Evolutionary conservation across 2,113 vertebrate species (phyloP).

Genomic region (Tachysurus vachellii): DNA sequence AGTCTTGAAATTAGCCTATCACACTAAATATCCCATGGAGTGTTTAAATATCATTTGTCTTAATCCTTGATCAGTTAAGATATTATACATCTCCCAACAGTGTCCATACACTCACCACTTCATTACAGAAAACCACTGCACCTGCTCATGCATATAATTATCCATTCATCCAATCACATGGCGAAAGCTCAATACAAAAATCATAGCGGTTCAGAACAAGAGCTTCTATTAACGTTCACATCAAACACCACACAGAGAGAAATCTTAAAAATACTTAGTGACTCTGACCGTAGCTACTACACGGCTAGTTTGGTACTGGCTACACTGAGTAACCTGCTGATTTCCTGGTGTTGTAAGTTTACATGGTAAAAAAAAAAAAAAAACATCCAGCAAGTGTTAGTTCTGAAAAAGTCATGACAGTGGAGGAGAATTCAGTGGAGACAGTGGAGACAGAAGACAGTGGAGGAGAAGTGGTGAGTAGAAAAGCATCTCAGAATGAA

Average conservation of each 20-base stretch:
- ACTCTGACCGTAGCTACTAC: background rate
- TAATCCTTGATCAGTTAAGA: background rate
- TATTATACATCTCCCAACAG: background rate
- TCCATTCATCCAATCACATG: background rate
- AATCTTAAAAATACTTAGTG: background rate
- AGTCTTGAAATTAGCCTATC: background rate
- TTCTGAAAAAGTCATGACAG: background rate
- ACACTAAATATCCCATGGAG: background rate
- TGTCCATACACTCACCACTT: background rate
- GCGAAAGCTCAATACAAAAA: background rate
- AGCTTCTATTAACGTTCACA: background rate
- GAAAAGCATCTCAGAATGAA: background rate
- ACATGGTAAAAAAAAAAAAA: background rate
- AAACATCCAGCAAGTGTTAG: no score
- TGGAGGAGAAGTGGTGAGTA: background rate
- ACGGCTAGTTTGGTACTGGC: background rate
- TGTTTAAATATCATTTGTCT: conserved; percentile 1
- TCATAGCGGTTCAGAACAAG: background rate
- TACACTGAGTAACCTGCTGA: background rate
- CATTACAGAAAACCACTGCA: background rate
- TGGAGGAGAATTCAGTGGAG: background rate
- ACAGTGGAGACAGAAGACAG: no score
- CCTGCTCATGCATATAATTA: background rate
- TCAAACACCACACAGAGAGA: background rate
- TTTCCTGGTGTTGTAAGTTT: background rate